Base-by-base conservation (phyloP, 2,888 invertebrate species). In the Cephalotes varians region DNA sequence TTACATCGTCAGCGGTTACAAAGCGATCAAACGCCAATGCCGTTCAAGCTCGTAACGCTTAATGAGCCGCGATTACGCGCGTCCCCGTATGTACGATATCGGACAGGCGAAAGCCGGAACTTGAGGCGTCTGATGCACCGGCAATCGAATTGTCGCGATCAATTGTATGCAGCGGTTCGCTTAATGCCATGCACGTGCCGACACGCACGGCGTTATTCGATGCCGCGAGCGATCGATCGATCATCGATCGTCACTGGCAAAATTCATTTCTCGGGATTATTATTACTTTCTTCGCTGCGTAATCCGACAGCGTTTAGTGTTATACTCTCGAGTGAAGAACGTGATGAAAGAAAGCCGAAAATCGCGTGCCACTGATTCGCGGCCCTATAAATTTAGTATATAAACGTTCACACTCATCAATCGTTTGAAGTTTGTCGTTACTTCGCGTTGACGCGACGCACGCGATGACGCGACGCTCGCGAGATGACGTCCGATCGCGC, bases 51-150 rank as follows among this genome's bases (percentile, higher is more conserved):
- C 56, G 77, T 56, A 44, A 44, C 67, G 77, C 44, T 79, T 79
- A 71, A 79, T 79, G 77, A 79, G 77, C 56, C 56, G 44, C 77
- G 77, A 79, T 79, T 77, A 56, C 56, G 28, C 18, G 56, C 31
- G 56, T 21, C n/a, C 76, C 21, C 9, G 44, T 34, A 56, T 47
- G 40, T 37, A 51, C 69, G 31, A 12, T 49, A 51, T 69, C 31
- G 44, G 69, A 77, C 56, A 69, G 56, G 77, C 18, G 44, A 54
- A 44, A 77, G 34, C 56, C 77, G 56, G 77, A 79, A 79, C 71
- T 71, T 71, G 77, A 79, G 77, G 77, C 71, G 77, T 71, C 56
- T 58, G 77, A 71, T 58, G 71, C 71, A 47, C 12, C 60, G 76
- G 34, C 81, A 54, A 81, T 76, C 64, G 62, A 74, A 44, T 76